Percentiles rank a stretch among this genome's conserved stretches.
Evolutionary conservation across 2,888 invertebrate species (phyloP).

Genomic region (Aelia acuminata): DNA sequence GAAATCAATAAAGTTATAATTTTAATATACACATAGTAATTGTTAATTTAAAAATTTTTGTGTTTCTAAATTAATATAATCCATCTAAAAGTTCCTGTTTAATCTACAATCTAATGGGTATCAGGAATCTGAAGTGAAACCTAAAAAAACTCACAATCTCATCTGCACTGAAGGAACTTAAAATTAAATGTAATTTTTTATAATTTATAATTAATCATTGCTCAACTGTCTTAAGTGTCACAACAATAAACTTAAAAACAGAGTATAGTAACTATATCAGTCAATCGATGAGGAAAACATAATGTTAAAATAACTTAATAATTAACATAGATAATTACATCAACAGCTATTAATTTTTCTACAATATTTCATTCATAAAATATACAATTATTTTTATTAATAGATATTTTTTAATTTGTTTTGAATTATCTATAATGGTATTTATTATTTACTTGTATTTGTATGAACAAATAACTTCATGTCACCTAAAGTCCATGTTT

Average conservation of each 20-base stretch:
- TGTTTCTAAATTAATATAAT: background rate
- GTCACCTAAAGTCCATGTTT: no score
- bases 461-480: background rate
- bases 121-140: background rate
- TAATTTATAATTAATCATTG: background rate
- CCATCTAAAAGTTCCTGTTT: background rate
- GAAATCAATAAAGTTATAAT: background rate
- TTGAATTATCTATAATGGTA: background rate
- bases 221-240: background rate
- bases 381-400: background rate
- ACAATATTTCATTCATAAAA: background rate
- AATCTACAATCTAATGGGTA: background rate
- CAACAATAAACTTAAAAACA: background rate
- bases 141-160: background rate
- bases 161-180: background rate
- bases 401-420: background rate
- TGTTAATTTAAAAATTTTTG: background rate
- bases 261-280: conserved; percentile 13
- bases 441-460: background rate
- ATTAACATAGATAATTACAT: background rate
- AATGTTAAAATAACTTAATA: conserved; percentile 22
- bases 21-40: background rate
- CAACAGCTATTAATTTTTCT: background rate
- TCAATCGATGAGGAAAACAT: background rate
- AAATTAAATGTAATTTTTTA: background rate